Conservation (phyloP, 1,140 invertebrate species). For the Megalopta genalis region DNA sequence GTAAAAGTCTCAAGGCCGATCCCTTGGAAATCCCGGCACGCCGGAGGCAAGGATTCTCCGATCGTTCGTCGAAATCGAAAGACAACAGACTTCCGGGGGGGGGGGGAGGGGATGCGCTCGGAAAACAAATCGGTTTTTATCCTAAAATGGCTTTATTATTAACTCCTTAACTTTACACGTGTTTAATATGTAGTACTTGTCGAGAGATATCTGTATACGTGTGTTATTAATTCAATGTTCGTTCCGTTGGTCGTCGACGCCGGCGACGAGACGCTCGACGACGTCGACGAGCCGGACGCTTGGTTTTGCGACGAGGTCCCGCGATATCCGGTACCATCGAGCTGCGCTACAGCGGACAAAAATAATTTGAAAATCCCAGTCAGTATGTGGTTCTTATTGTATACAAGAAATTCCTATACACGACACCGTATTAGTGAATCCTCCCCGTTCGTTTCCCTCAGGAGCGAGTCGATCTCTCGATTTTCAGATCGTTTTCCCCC, state of each 20-base stretch:
- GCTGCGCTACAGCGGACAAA: conserved; percentile 55
- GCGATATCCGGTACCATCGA: conserved; percentile 34
- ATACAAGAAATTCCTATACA: conserved; percentile 52
- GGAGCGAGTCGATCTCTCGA: neutral
- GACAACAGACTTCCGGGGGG: neutral
- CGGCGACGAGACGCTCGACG: conserved; percentile 24
- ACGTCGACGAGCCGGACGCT: neutral
- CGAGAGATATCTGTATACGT: conserved; percentile 69
- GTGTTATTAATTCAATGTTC: conserved; percentile 60
- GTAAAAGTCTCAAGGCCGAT: neutral
- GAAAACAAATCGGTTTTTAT: conserved; percentile 29
- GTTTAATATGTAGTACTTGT: conserved; percentile 74
- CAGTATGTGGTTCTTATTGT: conserved; percentile 46
- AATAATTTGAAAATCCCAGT: conserved; percentile 66
- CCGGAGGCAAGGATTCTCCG: neutral
- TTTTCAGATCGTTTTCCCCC: neutral
- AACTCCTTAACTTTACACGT: conserved; percentile 76
- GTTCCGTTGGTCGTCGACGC: conserved; percentile 43
- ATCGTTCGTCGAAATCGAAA: neutral
- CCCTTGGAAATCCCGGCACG: neutral
- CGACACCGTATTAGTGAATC: neutral
- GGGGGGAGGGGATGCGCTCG: no score
- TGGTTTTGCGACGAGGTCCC: conserved; percentile 4
- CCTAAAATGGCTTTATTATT: conserved; percentile 78
- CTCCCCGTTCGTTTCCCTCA: neutral